A percentile compares a stretch with the other conserved stretches of the same genome.
Conservation (phyloP, 2,888 invertebrate genomes). For the Halocaridina rubra region DNA sequence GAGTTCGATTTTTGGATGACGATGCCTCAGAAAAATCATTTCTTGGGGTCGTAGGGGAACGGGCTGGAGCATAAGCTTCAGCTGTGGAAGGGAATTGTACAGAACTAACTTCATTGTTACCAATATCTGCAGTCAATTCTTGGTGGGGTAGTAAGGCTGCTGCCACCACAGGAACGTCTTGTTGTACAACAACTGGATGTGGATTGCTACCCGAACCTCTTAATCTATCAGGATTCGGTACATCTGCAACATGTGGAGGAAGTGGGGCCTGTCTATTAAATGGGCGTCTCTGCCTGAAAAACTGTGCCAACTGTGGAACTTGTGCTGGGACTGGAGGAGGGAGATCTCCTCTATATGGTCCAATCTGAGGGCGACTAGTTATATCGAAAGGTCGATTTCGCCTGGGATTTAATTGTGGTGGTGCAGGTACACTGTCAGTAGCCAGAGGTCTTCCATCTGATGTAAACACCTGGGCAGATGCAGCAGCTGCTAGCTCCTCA, state of each 20-base stretch:
- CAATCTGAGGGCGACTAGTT: constrained; percentile 33
- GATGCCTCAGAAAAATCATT: not conserved
- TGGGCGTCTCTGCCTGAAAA: constrained; percentile 21
- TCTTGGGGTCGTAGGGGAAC: not conserved
- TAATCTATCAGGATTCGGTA: not conserved
- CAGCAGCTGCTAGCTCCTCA: constrained; percentile 30
- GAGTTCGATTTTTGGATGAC: constrained; percentile 11
- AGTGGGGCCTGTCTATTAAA: not conserved
- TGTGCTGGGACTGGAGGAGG: constrained; percentile 41
- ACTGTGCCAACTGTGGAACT: constrained; percentile 38
- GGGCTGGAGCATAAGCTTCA: not conserved
- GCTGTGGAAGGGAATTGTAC: not conserved
- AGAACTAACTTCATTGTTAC: not conserved
- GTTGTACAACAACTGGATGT: constrained; percentile 11
- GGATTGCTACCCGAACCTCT: constrained; percentile 11
- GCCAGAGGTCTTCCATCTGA: constrained; percentile 47
- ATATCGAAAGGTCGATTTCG: constrained; percentile 1
- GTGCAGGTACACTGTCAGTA: constrained; percentile 25
- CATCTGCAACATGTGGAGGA: not conserved
- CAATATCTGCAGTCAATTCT: not conserved
- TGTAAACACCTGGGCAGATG: constrained; percentile 37
- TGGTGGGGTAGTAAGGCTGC: not conserved
- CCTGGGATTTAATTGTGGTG: constrained; percentile 7
- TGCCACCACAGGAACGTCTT: not conserved
- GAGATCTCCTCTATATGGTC: constrained; percentile 29